A percentile compares a stretch with the other conserved stretches of the same genome.
Conservation (phyloP, 2,113 vertebrate species). For the Chitala chitala region DNA sequence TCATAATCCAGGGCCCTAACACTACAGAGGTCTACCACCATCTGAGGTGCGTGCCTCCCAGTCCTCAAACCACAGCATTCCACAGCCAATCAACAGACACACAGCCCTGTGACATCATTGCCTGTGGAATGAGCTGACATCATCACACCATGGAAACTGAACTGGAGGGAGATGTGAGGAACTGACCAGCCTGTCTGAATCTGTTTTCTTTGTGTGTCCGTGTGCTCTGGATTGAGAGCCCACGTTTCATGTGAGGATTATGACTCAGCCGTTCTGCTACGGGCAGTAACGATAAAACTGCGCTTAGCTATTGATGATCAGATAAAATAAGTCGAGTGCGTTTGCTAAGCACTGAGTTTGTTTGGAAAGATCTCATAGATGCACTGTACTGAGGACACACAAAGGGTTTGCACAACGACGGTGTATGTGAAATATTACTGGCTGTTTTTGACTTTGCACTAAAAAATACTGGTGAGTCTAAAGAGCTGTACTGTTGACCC, state of each 20-base stretch:
- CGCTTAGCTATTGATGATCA: no score
- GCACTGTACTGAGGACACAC: no score
- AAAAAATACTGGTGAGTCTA: no score
- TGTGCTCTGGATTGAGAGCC: neutral
- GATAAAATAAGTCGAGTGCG: no score
- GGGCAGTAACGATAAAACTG: neutral
- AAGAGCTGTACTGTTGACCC: no score
- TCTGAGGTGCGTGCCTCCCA: slow-evolving; percentile 1
- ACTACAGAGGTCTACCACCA: neutral
- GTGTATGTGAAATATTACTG: no score
- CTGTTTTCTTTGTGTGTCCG: no score
- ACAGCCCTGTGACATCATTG: slow-evolving; percentile 55
- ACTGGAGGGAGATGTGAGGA: neutral
- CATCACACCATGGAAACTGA: slow-evolving; percentile 12
- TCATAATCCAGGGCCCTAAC: neutral
- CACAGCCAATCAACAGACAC: slow-evolving; percentile 48
- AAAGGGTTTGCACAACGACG: no score
- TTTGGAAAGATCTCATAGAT: no score
- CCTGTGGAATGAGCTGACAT: slow-evolving; percentile 57
- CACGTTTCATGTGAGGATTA: neutral
- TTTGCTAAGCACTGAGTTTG: no score
- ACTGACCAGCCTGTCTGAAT: neutral
- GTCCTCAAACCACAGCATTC: slow-evolving; percentile 43
- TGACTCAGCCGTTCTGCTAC: neutral
- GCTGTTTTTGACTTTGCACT: no score